Percentiles rank a stretch among this genome's conserved stretches.
These are phyloP conservation scores for Chelon auratus DNA, from an alignment of 2,797 vertebrate species.

Conservation along the genomic window DNA sequence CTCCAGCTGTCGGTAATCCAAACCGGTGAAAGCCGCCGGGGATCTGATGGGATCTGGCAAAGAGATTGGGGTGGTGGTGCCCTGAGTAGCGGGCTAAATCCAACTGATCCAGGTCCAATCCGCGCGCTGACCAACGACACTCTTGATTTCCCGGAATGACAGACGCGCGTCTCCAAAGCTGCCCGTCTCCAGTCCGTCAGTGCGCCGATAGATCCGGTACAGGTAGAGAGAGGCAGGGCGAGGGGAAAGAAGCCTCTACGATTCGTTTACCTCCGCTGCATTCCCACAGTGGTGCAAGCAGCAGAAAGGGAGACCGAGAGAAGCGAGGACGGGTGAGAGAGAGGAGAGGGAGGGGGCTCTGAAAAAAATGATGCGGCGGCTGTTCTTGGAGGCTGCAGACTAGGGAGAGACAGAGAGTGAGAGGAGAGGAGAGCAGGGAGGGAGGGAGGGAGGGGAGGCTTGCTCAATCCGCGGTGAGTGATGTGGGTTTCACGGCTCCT, in stretches of 20 bases:
- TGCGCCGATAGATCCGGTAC: slow-evolving; percentile 48
- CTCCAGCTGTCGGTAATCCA: slow-evolving; percentile 77
- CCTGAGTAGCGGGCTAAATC: slow-evolving; percentile 62
- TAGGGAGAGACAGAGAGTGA: slow-evolving; percentile 56
- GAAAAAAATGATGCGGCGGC: slow-evolving; percentile 81
- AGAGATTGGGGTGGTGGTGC: slow-evolving; percentile 48
- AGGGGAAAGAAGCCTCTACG: slow-evolving; percentile 14
- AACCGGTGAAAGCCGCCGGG: slow-evolving; percentile 50
- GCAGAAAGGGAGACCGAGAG: slow-evolving; percentile 63
- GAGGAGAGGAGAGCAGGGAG: slow-evolving; percentile 1
- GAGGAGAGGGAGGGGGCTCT: slow-evolving; percentile 60
- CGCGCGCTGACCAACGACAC: slow-evolving; percentile 39
- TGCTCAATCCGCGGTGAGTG: slow-evolving; percentile 72
- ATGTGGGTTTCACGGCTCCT: slow-evolving; percentile 72
- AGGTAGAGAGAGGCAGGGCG: neutral
- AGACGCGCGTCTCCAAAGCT: slow-evolving; percentile 54
- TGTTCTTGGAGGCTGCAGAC: slow-evolving; percentile 82
- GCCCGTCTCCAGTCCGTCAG: slow-evolving; percentile 54
- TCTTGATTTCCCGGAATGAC: slow-evolving; percentile 61
- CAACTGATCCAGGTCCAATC: slow-evolving; percentile 67
- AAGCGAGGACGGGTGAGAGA: slow-evolving; percentile 35
- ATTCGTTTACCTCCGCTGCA: slow-evolving; percentile 76
- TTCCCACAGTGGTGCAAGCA: slow-evolving; percentile 82
- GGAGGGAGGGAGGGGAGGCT: slow-evolving; percentile 18
- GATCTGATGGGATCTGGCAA: slow-evolving; percentile 54